A percentile compares a stretch with the other conserved stretches of the same genome.
phyloP scores from a whole-genome alignment of 2,113 vertebrate species.

The Beaufortia kweichowensis region DNA sequence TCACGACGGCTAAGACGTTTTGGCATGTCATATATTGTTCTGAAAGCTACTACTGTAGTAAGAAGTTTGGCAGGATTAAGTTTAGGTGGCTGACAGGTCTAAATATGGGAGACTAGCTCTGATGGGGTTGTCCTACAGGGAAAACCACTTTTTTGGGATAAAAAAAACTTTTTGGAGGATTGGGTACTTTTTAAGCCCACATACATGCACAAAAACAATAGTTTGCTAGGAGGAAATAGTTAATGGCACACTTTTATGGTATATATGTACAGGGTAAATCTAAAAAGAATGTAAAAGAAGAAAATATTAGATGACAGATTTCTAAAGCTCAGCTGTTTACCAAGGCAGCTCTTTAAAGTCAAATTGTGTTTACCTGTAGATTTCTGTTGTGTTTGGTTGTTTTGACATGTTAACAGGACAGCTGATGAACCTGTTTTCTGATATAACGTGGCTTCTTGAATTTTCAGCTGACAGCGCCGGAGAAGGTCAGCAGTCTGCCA shows the following conservation, averaged over 20 bases:
- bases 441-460: constrained; percentile 38
- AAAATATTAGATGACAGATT: background rate
- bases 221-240: background rate
- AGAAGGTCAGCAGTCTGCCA: constrained; percentile 53
- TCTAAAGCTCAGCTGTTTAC: constrained; percentile 4
- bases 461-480: constrained; percentile 43
- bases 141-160: background rate
- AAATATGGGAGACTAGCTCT: constrained; percentile 20
- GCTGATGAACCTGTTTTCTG: constrained; percentile 42
- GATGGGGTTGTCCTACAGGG: background rate
- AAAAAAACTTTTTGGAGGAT: background rate
- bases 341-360: background rate
- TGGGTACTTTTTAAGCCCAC: background rate
- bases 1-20: constrained; percentile 10
- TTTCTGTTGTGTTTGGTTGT: constrained; percentile 18
- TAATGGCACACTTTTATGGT: background rate
- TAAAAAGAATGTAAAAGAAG: background rate
- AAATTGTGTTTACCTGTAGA: background rate
- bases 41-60: constrained; percentile 28
- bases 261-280: background rate
- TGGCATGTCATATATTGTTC: constrained; percentile 18
- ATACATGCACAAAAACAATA: background rate
- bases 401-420: constrained; percentile 43
- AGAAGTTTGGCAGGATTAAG: constrained; percentile 23
- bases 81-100: constrained; percentile 32